Conservation (phyloP, 2,888 invertebrate species). For the Tenodera sinensis region DNA sequence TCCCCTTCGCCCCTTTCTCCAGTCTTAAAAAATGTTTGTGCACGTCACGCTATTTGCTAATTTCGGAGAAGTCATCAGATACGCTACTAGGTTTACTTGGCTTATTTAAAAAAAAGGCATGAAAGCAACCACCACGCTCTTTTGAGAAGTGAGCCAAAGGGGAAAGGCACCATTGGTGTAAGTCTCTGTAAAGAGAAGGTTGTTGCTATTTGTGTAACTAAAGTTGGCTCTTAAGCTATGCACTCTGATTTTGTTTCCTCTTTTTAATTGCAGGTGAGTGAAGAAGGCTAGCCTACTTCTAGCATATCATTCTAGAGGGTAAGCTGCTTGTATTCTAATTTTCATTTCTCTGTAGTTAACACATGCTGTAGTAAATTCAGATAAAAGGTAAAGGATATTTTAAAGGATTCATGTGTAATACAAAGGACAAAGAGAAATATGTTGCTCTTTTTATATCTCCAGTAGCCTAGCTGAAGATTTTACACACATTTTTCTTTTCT, state of each 20-base stretch:
- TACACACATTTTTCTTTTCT: too few species aligned
- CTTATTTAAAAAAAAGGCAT: background rate
- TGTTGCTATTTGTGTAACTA: background rate
- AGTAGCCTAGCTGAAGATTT: too few species aligned
- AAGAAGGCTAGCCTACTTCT: background rate
- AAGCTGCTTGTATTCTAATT: background rate
- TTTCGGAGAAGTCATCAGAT: background rate
- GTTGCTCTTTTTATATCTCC: too few species aligned
- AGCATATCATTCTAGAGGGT: background rate
- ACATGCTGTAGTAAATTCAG: too few species aligned
- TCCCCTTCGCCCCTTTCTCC: background rate
- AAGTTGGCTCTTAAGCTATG: background rate
- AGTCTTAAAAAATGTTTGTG: background rate
- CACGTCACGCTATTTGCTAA: background rate
- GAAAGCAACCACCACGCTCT: background rate
- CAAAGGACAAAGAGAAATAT: too few species aligned
- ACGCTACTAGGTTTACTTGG: background rate
- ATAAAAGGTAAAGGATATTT: too few species aligned
- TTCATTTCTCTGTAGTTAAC: too few species aligned
- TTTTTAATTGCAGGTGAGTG: background rate
- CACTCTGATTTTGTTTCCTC: background rate
- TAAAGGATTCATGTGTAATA: too few species aligned
- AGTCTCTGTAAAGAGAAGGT: background rate
- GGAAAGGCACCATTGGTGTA: background rate
- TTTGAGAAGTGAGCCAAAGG: background rate